phyloP scores from a whole-genome alignment of 2,113 vertebrate genomes.

The Epinephelus lanceolatus region DNA sequence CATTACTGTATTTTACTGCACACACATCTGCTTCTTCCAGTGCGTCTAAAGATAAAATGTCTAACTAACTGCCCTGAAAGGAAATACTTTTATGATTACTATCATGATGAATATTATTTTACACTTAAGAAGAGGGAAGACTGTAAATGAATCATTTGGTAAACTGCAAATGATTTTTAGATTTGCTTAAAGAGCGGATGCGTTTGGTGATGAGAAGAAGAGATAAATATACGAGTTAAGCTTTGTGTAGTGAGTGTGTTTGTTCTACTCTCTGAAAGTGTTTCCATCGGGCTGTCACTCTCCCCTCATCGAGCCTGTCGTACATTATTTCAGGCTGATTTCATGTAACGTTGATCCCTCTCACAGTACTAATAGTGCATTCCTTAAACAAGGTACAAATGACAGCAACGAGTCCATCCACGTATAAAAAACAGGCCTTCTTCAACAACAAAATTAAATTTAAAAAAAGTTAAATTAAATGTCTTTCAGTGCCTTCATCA shows the following conservation, averaged over 20 bases:
- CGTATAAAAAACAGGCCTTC: conserved; percentile 2
- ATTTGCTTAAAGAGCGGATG: neutral
- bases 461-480: neutral
- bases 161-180: neutral
- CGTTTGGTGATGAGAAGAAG: neutral
- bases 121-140: neutral
- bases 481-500: neutral
- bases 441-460: neutral
- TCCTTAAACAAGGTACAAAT: neutral
- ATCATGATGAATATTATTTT: neutral
- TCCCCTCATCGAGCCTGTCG: neutral
- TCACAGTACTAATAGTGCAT: conserved; percentile 3
- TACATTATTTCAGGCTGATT: neutral
- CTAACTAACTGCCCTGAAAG: neutral
- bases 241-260: neutral
- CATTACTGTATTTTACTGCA: neutral
- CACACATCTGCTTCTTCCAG: neutral
- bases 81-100: neutral
- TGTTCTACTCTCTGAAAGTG: neutral
- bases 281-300: neutral
- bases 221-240: neutral
- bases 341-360: neutral
- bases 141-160: neutral
- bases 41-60: neutral
- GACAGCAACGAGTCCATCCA: neutral